Conservation (phyloP, 2,797 vertebrate genomes). For the Falco biarmicus region DNA sequence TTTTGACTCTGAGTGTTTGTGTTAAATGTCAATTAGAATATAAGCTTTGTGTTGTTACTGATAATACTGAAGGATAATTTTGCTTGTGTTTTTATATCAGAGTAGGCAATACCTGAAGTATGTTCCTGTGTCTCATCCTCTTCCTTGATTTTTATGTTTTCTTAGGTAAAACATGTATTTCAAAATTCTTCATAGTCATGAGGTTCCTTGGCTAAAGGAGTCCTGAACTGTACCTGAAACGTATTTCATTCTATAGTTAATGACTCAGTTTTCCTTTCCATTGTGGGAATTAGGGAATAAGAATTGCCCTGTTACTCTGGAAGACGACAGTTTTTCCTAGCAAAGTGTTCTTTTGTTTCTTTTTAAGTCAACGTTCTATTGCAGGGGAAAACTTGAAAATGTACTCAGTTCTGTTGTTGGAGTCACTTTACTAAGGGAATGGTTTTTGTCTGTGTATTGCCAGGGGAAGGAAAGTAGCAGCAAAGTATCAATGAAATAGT, state of each 20-base stretch:
- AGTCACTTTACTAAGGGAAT: background rate
- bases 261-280: conserved; percentile 9
- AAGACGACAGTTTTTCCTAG: background rate
- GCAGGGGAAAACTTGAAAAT: background rate
- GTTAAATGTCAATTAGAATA: background rate
- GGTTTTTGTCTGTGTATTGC: background rate
- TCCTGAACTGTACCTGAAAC: background rate
- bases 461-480: conserved; percentile 7
- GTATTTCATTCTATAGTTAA: background rate
- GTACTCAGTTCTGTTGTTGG: background rate
- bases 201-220: background rate
- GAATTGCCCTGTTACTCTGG: background rate
- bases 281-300: background rate
- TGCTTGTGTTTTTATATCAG: conserved; percentile 1
- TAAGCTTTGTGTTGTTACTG: background rate
- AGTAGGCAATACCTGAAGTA: background rate
- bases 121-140: background rate
- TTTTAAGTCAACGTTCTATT: background rate
- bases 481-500: conserved; percentile 38
- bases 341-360: conserved; percentile 17
- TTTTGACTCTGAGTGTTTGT: background rate
- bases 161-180: background rate
- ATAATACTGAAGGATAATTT: conserved; percentile 16
- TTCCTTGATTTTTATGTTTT: background rate
- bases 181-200: background rate